Evolutionary conservation across 2,113 vertebrate species (phyloP), one percentile per base, ranked within the genome.

Genomic region (Etia nguti): DNA sequence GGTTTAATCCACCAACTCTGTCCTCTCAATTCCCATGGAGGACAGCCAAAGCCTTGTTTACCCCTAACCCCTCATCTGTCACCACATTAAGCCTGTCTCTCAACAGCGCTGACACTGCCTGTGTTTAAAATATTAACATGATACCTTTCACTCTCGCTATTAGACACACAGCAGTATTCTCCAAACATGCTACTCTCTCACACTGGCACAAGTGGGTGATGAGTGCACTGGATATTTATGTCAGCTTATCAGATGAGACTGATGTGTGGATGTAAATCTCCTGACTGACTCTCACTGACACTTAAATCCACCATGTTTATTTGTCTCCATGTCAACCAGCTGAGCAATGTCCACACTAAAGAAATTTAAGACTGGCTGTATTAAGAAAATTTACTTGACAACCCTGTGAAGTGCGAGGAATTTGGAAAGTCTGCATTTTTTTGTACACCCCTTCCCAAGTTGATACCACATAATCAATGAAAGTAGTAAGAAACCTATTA

Each of bases 71-170:
- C 86, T 94, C 92, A 93, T 94, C 93, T 95, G 92, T 91, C 91
- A 88, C 84, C 85, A 79, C 89, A 87, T 90, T 94, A 94, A 93
- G 87, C 91, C 89, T 8, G 90, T 90, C 93, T 94, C 86, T 90
- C 85, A 91, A 88, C 90, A 92, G 90, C 81, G 80, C 79, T 48
- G 70, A 88, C 95, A 90, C 79, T 20, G 88, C 81, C 80, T 89
- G 92, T 92, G 93, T 92, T 95, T 93, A 90, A 94, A 92, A 95
- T 95, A 95, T 92, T 92, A 94, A 95, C 92, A 93, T 85, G 84
- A 94, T 94, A 95, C 93, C 91, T 93, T 92, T 93, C 85, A 86
- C 91, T 88, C 89, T 70, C 81, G 48, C 79, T 81, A 93, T 91
- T 91, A 83, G 90, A 92, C 83, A 65, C 59, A 62, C 89, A 86